Evolutionary conservation across 1,140 invertebrate species (phyloP).

Genomic region (Drosophila erecta): DNA sequence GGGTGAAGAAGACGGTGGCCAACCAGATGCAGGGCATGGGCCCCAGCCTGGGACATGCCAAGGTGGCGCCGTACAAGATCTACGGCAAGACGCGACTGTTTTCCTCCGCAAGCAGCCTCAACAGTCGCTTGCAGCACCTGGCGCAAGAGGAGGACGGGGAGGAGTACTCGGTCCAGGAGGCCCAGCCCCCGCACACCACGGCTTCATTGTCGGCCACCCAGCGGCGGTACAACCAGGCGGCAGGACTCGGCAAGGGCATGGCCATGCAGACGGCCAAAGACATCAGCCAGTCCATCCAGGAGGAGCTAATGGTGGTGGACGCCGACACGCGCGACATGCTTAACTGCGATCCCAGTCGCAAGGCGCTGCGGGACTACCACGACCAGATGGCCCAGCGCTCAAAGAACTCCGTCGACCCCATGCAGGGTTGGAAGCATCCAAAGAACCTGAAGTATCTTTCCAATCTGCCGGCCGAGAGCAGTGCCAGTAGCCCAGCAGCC

Average conservation of each 20-base stretch:
- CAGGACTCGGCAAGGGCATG: background rate
- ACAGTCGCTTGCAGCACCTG: background rate
- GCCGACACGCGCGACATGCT: conserved; percentile 32
- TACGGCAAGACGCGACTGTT: conserved; percentile 43
- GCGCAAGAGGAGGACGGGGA: background rate
- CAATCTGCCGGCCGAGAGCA: background rate
- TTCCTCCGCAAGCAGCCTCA: conserved; percentile 36
- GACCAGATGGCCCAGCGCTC: background rate
- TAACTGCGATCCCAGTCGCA: conserved; percentile 19
- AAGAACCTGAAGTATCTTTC: background rate
- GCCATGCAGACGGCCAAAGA: conserved; percentile 24
- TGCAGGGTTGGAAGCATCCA: conserved; percentile 55
- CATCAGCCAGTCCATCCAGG: conserved; percentile 57
- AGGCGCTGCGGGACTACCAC: background rate
- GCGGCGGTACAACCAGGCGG: conserved; percentile 24
- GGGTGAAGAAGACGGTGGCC: conserved; percentile 52
- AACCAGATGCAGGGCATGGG: conserved; percentile 59
- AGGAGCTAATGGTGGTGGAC: conserved; percentile 54
- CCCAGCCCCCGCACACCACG: background rate
- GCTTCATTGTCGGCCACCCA: conserved; percentile 31
- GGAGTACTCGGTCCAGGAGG: background rate
- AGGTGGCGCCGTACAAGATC: conserved; percentile 31
- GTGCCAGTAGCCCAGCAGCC: background rate
- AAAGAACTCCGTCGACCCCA: conserved; percentile 16
- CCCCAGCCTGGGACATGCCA: background rate